These are phyloP conservation scores for Lumbricus terrestris DNA, from an alignment of 2,888 invertebrate genomes.

Conservation along the genomic window DNA sequence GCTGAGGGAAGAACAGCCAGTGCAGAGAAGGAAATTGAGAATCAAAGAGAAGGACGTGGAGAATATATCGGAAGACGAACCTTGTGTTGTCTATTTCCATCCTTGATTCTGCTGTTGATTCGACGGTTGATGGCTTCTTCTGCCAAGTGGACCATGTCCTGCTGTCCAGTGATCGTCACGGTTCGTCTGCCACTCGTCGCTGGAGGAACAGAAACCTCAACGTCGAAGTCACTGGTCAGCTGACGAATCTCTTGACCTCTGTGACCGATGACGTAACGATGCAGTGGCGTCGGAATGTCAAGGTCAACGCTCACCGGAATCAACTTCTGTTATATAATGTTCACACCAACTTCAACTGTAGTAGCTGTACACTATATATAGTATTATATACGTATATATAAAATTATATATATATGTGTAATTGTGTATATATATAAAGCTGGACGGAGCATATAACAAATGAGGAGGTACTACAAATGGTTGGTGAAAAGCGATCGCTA, in stretches of 20 bases:
- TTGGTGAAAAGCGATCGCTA: too few species aligned
- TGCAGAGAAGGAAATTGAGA: too few species aligned
- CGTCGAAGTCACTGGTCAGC: background rate
- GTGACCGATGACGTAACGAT: background rate
- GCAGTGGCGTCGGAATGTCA: background rate
- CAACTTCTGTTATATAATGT: background rate
- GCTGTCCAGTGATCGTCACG: background rate
- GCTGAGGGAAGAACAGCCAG: too few species aligned
- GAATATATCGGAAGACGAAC: background rate
- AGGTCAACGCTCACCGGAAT: background rate
- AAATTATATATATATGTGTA: too few species aligned
- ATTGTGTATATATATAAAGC: too few species aligned
- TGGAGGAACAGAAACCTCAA: background rate
- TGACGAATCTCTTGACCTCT: constrained; percentile 3
- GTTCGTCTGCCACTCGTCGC: background rate
- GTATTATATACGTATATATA: too few species aligned
- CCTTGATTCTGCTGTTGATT: background rate
- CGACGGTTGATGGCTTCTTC: background rate
- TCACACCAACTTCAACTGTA: background rate
- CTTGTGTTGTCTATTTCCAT: background rate
- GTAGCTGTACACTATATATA: too few species aligned
- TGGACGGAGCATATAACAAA: too few species aligned
- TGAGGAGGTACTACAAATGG: too few species aligned
- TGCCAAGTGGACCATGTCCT: background rate
- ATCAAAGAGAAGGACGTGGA: background rate